A percentile compares a stretch with the other conserved stretches of the same genome.
phyloP scores from a whole-genome alignment of 2,113 vertebrate species.

The Hiodon alosoides region DNA sequence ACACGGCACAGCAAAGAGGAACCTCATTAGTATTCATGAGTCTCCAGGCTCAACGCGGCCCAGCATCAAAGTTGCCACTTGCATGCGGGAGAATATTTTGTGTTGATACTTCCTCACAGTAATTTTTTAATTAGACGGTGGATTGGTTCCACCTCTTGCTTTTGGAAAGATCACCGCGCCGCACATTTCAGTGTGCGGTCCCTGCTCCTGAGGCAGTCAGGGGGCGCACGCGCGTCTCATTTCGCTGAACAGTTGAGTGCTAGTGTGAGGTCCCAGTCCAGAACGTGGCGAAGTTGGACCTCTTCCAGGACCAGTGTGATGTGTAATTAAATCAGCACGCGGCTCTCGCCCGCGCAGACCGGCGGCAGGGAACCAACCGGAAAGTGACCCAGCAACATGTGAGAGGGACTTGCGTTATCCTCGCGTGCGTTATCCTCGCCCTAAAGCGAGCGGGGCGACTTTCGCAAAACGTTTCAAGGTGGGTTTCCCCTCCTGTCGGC shows the following conservation, averaged over 20 bases:
- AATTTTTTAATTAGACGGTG: not conserved
- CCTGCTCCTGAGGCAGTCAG: not conserved
- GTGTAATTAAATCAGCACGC: conserved; percentile 57
- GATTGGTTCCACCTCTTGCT: conserved; percentile 2
- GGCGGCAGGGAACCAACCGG: not conserved
- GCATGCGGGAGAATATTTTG: conserved; percentile 26
- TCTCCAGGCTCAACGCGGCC: conserved; percentile 37
- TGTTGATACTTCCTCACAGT: conserved; percentile 20
- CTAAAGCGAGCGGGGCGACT: too few relatives aligned
- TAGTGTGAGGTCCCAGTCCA: not conserved
- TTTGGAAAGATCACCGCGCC: not conserved
- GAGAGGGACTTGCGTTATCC: not conserved
- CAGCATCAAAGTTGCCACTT: conserved; percentile 29
- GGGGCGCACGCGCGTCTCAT: not conserved
- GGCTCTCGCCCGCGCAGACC: not conserved
- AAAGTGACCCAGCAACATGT: not conserved
- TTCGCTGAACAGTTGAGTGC: not conserved
- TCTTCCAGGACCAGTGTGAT: conserved; percentile 57
- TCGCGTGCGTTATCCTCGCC: too few relatives aligned
- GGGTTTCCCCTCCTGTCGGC: too few relatives aligned
- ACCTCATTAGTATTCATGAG: conserved; percentile 47
- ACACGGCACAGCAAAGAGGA: conserved; percentile 47
- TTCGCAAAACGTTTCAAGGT: too few relatives aligned
- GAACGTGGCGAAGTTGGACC: conserved; percentile 44
- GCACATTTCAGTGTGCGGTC: not conserved